Conservation (phyloP, 2,888 invertebrate species). For the Agrochola litura region DNA sequence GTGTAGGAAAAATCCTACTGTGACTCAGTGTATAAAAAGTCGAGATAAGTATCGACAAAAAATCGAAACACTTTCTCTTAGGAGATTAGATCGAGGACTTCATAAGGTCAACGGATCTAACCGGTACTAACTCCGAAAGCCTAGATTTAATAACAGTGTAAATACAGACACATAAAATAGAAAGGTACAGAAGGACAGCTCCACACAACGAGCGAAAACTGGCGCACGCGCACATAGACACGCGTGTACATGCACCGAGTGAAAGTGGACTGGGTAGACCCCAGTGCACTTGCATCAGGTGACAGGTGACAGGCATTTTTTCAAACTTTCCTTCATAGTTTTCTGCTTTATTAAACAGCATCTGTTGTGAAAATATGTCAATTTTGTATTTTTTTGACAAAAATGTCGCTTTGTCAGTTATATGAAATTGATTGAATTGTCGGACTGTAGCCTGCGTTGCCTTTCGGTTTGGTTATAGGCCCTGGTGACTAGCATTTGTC, state of each 20-base stretch:
- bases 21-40: constrained; percentile 3
- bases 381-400: neutral
- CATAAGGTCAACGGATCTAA: constrained; percentile 15
- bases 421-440: neutral
- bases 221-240: too few relatives aligned
- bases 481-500: neutral
- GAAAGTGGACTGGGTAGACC: neutral
- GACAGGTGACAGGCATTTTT: neutral
- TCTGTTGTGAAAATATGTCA: neutral
- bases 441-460: neutral
- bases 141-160: constrained; percentile 28
- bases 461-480: neutral
- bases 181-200: neutral
- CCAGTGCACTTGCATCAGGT: too few relatives aligned
- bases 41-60: constrained; percentile 39
- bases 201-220: neutral
- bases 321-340: neutral
- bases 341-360: neutral
- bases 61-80: constrained; percentile 40
- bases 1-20: constrained; percentile 13
- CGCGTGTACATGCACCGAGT: neutral
- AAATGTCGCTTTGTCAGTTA: neutral
- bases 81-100: constrained; percentile 10
- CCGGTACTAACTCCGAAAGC: constrained; percentile 21
- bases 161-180: neutral